A percentile compares a stretch with the other conserved stretches of the same genome.
phyloP scores from a whole-genome alignment of 2,888 invertebrate species.

The Agrochola litura region DNA sequence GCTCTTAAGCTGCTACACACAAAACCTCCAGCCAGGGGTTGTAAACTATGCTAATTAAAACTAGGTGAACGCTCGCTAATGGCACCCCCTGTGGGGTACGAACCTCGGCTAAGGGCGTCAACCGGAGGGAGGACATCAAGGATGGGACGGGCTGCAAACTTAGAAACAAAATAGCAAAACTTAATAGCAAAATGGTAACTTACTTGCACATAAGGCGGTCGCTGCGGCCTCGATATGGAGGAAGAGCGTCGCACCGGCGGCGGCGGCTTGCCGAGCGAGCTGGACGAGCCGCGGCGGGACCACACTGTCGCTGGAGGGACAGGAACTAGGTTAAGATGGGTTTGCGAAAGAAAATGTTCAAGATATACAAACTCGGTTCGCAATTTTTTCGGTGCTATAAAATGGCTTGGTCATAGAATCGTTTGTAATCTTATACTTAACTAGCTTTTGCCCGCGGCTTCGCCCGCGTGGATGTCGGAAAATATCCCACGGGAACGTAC shows the following conservation, averaged over 20 bases:
- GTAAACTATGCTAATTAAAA: no score
- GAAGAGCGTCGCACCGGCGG: slow-evolving; percentile 96
- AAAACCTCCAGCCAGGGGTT: no score
- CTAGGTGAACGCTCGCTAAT: no score
- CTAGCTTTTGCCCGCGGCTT: no score
- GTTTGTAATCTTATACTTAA: not conserved
- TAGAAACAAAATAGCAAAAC: not conserved
- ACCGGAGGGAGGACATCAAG: no score
- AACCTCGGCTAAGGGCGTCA: no score
- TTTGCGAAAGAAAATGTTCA: not conserved
- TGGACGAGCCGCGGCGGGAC: slow-evolving; percentile 90
- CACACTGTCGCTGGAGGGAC: slow-evolving; percentile 82
- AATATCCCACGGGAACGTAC: no score
- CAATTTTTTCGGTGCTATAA: not conserved
- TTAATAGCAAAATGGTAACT: slow-evolving; percentile 7
- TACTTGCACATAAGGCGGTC: slow-evolving; percentile 78
- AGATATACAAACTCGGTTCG: not conserved
- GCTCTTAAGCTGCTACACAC: no score
- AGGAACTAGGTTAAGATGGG: rapidly evolving
- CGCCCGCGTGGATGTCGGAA: no score
- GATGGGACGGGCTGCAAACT: no score
- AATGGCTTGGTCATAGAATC: not conserved
- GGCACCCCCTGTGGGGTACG: no score
- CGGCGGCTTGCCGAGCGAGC: slow-evolving; percentile 92
- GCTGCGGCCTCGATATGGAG: slow-evolving; percentile 88